Evolutionary conservation across 2,113 vertebrate genomes (phyloP).

Genomic region (Ctenomys sociabilis): DNA sequence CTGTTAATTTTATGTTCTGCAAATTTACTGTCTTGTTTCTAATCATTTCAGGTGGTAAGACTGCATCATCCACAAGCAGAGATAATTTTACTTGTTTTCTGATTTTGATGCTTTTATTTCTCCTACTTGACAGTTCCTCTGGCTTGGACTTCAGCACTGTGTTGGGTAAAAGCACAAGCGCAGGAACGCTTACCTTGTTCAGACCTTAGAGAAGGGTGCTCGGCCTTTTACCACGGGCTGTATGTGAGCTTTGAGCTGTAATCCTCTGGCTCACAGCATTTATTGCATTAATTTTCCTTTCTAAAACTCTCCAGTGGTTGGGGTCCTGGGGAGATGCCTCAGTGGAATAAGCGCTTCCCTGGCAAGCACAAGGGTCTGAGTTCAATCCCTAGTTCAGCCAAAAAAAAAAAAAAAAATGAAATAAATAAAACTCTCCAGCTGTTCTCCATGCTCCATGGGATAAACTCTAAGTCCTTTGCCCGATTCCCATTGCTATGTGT

Average conservation of each 20-base stretch:
- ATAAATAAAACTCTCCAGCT: no score
- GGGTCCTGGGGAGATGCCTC: no score
- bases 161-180: neutral
- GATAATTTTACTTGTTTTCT: neutral
- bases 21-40: neutral
- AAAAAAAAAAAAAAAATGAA: no score
- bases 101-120: neutral
- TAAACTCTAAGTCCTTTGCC: neutral
- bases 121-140: neutral
- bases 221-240: neutral
- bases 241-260: neutral
- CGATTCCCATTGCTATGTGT: neutral
- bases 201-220: neutral
- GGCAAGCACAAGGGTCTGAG: no score
- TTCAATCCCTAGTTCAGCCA: no score
- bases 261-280: neutral
- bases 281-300: neutral
- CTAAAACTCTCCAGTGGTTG: neutral
- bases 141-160: neutral
- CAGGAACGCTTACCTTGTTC: neutral
- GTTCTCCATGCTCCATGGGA: neutral
- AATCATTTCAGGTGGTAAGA: neutral
- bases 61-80: neutral
- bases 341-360: no score
- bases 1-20: neutral